Evolutionary conservation across 1,140 invertebrate species (phyloP), one percentile per base, ranked within the genome.

Genomic region (Diachasmimorpha longicaudata): DNA sequence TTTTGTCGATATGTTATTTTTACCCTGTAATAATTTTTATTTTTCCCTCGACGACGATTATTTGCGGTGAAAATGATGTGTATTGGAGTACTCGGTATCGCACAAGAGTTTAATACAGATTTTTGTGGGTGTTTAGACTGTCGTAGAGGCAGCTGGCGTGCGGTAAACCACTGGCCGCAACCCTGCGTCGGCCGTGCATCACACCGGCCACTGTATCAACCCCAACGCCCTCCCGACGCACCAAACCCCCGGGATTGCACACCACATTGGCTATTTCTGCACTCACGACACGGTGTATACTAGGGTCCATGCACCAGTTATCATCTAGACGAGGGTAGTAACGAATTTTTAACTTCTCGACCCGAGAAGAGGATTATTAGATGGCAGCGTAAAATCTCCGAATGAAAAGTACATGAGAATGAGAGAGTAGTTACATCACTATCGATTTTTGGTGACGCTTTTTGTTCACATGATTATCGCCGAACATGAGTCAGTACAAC

Each of bases 181-280:
- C 79, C 78, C 66, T 82, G 83, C 85, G 85, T 86, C 81, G 83
- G 82, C 86, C 86, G 86, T 87, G 86, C 84, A 86, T 87, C 85
- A 87, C 48, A 42, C 84, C 82, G 83, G 85, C 84, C 82, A 84
- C 83, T 77, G 84, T 87, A 87, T 87, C 86, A 87, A 86, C 86
- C 85, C 85, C 83, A 83, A 84, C 81, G 79, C 81, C 81, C 79
- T 76, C 72, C 55, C 72, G 42, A 55, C 63, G 46, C 67, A 63
- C 74, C 44, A 16, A n/a, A 63, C 58, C 31, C 21, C 63, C 37
- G 48, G 70, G 70, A 72, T 66, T 25, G 21, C 21, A 6, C 46
- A 72, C 72, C 72, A 67, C 72, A 67, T 14, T 46, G 19, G 21
- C 39, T 13, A 70, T 70, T 46, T 42, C 69, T 46, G 44, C 42